These are phyloP conservation scores for Formica selysi DNA, from an alignment of 1,140 invertebrate species.

Conservation along the genomic window DNA sequence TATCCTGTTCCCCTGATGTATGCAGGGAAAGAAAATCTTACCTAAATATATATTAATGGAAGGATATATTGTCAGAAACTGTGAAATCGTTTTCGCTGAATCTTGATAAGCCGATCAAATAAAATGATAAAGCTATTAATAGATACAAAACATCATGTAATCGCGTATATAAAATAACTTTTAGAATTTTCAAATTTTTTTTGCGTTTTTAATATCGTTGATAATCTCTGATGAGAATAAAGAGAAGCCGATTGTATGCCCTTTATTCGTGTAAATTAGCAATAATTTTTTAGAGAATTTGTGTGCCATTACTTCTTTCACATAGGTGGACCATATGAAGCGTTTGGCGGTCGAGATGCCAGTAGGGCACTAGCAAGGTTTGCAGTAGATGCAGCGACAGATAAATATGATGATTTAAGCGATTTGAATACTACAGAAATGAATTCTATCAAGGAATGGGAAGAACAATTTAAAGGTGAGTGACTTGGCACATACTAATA, in stretches of 20 bases:
- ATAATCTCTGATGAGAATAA: background rate
- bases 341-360: constrained; percentile 98
- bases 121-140: background rate
- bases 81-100: background rate
- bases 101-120: background rate
- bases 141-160: background rate
- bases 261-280: background rate
- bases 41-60: background rate
- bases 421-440: constrained; percentile 95
- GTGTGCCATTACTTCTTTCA: background rate
- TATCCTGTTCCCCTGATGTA: constrained; percentile 1
- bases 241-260: background rate
- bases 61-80: background rate
- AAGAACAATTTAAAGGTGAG: constrained; percentile 97
- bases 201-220: background rate
- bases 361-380: constrained; percentile 97
- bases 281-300: too few relatives aligned
- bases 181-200: background rate
- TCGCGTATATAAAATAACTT: background rate
- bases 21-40: background rate
- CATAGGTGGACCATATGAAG: constrained; percentile 96
- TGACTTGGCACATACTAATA: background rate
- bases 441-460: constrained; percentile 97
- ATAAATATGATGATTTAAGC: constrained; percentile 98
- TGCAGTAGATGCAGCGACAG: constrained; percentile 92